These are phyloP conservation scores for Chrysina gloriosa DNA, from an alignment of 2,888 invertebrate genomes.

Conservation along the genomic window DNA sequence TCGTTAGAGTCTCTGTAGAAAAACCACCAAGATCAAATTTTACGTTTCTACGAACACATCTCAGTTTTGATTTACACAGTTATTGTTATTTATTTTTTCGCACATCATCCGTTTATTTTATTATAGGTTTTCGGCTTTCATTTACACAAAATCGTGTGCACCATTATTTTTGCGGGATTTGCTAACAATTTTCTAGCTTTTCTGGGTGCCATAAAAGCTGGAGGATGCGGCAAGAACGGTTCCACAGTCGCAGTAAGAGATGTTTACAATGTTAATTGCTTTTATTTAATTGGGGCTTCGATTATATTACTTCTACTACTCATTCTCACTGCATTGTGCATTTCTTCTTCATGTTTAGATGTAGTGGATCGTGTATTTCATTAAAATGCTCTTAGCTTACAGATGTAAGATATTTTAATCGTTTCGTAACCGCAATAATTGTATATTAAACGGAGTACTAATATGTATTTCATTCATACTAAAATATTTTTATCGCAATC, in stretches of 20 bases:
- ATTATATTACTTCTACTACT: background rate
- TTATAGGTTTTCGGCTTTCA: conserved; percentile 57
- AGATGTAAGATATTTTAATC: too few species aligned
- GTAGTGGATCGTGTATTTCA: conserved; percentile 6
- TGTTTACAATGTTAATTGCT: conserved; percentile 11
- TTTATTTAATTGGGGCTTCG: conserved; percentile 2
- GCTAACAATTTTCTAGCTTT: conserved; percentile 75
- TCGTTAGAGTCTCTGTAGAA: background rate
- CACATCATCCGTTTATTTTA: conserved; percentile 32
- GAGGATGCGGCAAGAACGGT: conserved; percentile 96
- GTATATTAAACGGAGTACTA: too few species aligned
- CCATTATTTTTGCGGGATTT: conserved; percentile 72
- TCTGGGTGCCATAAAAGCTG: conserved; percentile 78
- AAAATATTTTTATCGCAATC: too few species aligned
- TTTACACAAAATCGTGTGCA: conserved; percentile 60
- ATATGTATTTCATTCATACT: too few species aligned
- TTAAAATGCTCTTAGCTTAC: too few species aligned
- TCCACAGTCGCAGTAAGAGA: conserved; percentile 93
- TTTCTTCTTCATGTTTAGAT: background rate
- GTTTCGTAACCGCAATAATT: too few species aligned
- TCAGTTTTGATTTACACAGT: too few species aligned
- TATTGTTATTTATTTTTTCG: too few species aligned
- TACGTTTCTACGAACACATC: background rate
- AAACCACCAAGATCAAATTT: background rate
- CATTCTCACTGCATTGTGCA: conserved; percentile 15